A percentile compares a stretch with the other conserved stretches of the same genome.
Evolutionary conservation across 2,113 vertebrate species (phyloP).

Genomic region (Calidris pygmaea): DNA sequence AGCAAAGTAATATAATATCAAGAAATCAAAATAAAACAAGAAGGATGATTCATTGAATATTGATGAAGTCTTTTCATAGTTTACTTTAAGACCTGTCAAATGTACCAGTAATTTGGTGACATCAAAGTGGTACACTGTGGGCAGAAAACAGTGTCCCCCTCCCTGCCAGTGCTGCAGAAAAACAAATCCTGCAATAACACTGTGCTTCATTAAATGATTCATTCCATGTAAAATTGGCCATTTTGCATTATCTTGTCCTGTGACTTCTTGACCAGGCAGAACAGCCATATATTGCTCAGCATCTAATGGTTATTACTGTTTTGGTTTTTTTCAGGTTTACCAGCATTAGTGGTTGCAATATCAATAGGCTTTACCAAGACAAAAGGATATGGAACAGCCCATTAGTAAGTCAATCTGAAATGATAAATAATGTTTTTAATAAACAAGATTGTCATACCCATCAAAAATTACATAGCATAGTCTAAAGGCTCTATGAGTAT

Average conservation of each 20-base stretch:
- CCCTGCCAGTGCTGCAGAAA: background rate
- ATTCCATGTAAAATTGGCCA: background rate
- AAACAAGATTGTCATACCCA: background rate
- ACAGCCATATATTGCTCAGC: background rate
- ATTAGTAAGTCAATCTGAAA: slow-evolving; percentile 89
- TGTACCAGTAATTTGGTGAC: slow-evolving; percentile 85
- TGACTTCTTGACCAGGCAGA: background rate
- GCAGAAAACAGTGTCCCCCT: slow-evolving; percentile 38
- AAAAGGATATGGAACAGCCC: slow-evolving; percentile 95
- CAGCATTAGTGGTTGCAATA: slow-evolving; percentile 96
- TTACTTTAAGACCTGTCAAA: slow-evolving; percentile 79
- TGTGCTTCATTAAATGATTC: slow-evolving; percentile 18
- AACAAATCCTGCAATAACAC: background rate
- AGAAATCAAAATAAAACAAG: slow-evolving; percentile 25
- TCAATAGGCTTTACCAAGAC: slow-evolving; percentile 99
- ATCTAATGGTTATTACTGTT: slow-evolving; percentile 24
- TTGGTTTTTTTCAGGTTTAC: slow-evolving; percentile 83
- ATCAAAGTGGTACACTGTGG: slow-evolving; percentile 21
- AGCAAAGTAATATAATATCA: background rate
- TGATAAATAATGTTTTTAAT: slow-evolving; percentile 13
- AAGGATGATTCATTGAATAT: slow-evolving; percentile 32
- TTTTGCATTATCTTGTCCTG: background rate
- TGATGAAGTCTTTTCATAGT: slow-evolving; percentile 59
- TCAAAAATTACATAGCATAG: background rate
- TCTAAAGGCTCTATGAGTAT: background rate